Percentiles rank a stretch among this genome's conserved stretches.
Evolutionary conservation across 2,888 invertebrate genomes (phyloP).

Genomic region (Noctua fimbriata): DNA sequence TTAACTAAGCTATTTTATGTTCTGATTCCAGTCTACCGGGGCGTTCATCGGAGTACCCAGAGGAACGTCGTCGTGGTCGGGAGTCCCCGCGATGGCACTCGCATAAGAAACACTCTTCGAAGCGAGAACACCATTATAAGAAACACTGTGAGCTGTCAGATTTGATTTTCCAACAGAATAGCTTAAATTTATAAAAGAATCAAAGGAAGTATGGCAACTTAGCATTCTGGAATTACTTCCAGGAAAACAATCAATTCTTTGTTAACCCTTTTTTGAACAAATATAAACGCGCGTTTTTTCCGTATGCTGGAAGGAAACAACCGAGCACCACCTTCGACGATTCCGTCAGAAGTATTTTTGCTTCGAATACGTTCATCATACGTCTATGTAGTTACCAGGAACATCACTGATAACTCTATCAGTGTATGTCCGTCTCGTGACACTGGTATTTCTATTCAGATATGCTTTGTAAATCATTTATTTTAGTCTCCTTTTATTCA

Average conservation of each 20-base stretch:
- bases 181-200: not conserved
- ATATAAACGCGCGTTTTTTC: not conserved
- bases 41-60: slow-evolving; percentile 85
- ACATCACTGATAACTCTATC: not conserved
- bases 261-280: not conserved
- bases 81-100: slow-evolving; percentile 88
- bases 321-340: not conserved
- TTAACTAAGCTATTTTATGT: not conserved
- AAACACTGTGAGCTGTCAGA: slow-evolving; percentile 89
- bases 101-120: slow-evolving; percentile 90
- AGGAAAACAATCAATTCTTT: not conserved
- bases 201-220: not conserved
- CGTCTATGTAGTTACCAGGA: not conserved
- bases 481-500: not conserved
- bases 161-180: too few species aligned
- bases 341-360: not conserved
- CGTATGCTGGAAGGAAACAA: not conserved
- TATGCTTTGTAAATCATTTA: too few species aligned
- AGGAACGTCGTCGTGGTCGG: slow-evolving; percentile 84
- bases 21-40: slow-evolving; percentile 90
- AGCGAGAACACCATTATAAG: slow-evolving; percentile 90
- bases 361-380: not conserved
- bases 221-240: not conserved
- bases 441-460: too few species aligned
- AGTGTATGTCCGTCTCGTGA: not conserved